phyloP scores from a whole-genome alignment of 2,113 vertebrate genomes.

The Leucoraja erinaceus region DNA sequence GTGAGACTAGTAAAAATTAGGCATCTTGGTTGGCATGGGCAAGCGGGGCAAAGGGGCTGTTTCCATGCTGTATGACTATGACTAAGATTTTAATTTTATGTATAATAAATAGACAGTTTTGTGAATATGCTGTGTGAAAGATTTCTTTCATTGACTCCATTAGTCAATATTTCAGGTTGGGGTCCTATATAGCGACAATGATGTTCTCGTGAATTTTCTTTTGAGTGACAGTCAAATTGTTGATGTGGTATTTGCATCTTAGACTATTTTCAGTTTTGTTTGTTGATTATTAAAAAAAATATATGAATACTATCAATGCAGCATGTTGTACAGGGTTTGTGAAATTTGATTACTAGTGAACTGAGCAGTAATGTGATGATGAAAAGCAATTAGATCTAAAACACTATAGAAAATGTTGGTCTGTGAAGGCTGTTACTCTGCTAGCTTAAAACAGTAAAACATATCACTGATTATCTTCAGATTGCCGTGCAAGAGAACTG shows the following conservation, averaged over 20 bases:
- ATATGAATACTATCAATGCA: background rate
- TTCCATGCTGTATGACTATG: too few species aligned
- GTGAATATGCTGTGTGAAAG: background rate
- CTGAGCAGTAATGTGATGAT: background rate
- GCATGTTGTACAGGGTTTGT: background rate
- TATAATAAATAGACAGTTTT: background rate
- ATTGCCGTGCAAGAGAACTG: background rate
- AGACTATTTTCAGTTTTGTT: background rate
- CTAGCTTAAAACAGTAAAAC: background rate
- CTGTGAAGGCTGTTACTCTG: background rate
- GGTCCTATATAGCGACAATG: background rate
- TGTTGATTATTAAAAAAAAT: background rate
- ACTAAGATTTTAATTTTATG: background rate
- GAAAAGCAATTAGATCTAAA: background rate
- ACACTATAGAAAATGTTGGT: background rate
- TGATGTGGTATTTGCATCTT: background rate
- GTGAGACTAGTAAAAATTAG: too few species aligned
- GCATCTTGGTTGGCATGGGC: too few species aligned
- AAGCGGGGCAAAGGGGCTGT: too few species aligned
- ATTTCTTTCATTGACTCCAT: background rate
- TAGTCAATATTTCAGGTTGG: background rate
- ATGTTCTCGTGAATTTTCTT: background rate
- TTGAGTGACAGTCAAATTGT: background rate
- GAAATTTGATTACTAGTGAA: background rate
- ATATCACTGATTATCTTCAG: background rate